Conservation (phyloP, 23 tunicate genomes). For the Styela plicata region DNA sequence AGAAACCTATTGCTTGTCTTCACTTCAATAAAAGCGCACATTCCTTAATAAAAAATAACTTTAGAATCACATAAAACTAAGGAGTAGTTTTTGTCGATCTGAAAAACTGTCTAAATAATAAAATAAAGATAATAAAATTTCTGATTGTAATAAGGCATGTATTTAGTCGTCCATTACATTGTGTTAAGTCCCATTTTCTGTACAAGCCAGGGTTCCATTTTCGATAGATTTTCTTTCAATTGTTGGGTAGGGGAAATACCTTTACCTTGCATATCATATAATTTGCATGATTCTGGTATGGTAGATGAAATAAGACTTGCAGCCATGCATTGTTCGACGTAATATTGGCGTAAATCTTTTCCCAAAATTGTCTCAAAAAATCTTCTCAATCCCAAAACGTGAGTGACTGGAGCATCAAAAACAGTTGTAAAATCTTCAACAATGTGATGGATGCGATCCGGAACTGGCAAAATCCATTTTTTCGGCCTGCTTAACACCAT, state of each 20-base stretch:
- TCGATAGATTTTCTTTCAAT: neutral
- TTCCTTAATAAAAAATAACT: too few species aligned
- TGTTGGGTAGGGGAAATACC: constrained; percentile 2
- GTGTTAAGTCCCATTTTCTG: neutral
- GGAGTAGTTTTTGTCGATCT: too few species aligned
- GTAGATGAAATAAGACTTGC: constrained; percentile 10
- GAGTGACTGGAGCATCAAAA: constrained; percentile 51
- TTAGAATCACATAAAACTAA: too few species aligned
- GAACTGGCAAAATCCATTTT: constrained; percentile 69
- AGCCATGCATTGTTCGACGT: constrained; percentile 38
- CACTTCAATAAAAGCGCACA: too few species aligned
- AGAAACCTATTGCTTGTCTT: too few species aligned
- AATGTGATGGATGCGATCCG: constrained; percentile 70
- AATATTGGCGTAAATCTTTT: constrained; percentile 24
- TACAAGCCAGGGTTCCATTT: constrained; percentile 16
- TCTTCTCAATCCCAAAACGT: constrained; percentile 31
- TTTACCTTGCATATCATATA: constrained; percentile 17
- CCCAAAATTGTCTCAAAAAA: constrained; percentile 30
- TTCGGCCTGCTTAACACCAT: constrained; percentile 28
- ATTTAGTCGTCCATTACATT: too few species aligned
- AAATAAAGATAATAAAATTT: too few species aligned
- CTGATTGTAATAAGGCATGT: too few species aligned
- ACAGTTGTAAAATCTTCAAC: constrained; percentile 81
- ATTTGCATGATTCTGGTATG: constrained; percentile 29
- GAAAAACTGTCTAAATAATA: too few species aligned